phyloP scores from a whole-genome alignment of 2,888 invertebrate species.

The Oeneis ivallda region DNA sequence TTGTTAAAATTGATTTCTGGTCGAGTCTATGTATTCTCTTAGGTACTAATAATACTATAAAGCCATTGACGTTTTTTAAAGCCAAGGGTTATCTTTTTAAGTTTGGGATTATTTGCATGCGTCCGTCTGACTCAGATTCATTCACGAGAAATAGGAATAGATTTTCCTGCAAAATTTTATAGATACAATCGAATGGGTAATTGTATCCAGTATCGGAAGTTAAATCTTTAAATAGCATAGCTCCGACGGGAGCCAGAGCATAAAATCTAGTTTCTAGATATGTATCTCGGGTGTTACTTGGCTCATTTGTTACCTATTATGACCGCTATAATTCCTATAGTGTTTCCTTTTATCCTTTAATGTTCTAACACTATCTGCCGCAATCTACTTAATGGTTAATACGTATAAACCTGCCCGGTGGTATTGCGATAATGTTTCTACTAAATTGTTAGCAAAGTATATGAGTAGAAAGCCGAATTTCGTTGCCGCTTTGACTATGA shows the following conservation, averaged over 20 bases:
- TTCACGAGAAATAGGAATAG: too few species aligned
- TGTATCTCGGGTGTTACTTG: slow-evolving; percentile 21
- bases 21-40: too few species aligned
- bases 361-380: slow-evolving; percentile 18
- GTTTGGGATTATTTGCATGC: too few species aligned
- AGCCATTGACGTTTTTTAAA: too few species aligned
- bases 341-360: slow-evolving; percentile 25
- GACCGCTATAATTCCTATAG: slow-evolving; percentile 24
- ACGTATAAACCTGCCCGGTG: slow-evolving; percentile 7
- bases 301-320: slow-evolving; percentile 26
- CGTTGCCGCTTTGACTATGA: too few species aligned
- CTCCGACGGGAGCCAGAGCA: neutral
- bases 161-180: too few species aligned
- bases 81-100: too few species aligned
- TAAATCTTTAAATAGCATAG: slow-evolving; percentile 7
- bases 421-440: slow-evolving; percentile 10
- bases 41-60: too few species aligned
- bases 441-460: neutral
- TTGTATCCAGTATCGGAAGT: too few species aligned
- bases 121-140: too few species aligned
- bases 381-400: slow-evolving; percentile 20
- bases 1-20: too few species aligned
- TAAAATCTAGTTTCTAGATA: slow-evolving; percentile 20
- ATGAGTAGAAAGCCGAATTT: neutral
- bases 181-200: too few species aligned